Evolutionary conservation across 35 echinoderm and acorn worm genomes (phyloP), one percentile per base, ranked within the genome.

Genomic region (Ophiothrix spiculata): DNA sequence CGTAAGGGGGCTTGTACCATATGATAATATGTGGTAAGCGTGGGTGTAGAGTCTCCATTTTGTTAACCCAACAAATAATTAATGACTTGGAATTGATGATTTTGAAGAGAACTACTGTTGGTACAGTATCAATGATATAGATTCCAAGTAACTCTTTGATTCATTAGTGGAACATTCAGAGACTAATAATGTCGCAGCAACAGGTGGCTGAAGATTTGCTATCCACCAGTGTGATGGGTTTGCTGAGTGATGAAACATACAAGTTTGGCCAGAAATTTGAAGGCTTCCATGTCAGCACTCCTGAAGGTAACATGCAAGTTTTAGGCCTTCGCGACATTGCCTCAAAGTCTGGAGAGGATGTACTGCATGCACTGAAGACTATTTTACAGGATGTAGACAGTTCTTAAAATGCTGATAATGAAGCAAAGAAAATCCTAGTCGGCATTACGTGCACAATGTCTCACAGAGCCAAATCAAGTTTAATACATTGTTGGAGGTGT

Each of bases 231-330:
- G 15, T 33, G 16, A n/a, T 83, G 15, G 73, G 37, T 12, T 69
- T 82, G n/a, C 78, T 82, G 13, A 82, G 56, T 31, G 87, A 89
- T 76, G 79, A 89, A 39, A 89, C 79, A 74, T 82, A 56, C 4
- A 82, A 89, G 56, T 89, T 46, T 40, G 78, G 87, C 32, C 6
- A 73, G 13, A 82, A 89, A 37, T 87, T 78, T 87, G 56, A 83
- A 83, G 79, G 87, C 6, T 89, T 74, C 32, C 81, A 84, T 17
- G 31, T 64, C n/a, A 37, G 4, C 46, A 39, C 75, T 37, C 0
- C 14, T 2, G 63, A 56, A 69, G 87, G 87, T 41, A 75, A 32
- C 25, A 19, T 83, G 2, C 32, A 74, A 13, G 79, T 90, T 0
- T 35, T 90, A 1, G 88, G 88, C n/a, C 19, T 88, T 0, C 13